These are phyloP conservation scores for Arizona elegans DNA, from an alignment of 2,113 vertebrate species.

Conservation along the genomic window DNA sequence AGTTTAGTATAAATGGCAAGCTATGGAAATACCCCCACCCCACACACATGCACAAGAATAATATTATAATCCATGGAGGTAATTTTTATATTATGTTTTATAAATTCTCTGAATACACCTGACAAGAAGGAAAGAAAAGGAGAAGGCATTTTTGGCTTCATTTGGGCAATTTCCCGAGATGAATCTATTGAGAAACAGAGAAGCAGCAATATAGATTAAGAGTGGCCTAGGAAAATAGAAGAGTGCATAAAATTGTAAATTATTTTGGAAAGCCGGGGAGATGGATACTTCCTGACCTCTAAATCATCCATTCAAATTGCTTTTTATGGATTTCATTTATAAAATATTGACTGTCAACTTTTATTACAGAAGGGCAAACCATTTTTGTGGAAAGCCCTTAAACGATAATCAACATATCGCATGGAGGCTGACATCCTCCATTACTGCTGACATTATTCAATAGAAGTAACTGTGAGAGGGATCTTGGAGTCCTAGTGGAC, in stretches of 20 bases:
- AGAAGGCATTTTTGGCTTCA: background rate
- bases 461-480: background rate
- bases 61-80: slow-evolving; percentile 16
- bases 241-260: slow-evolving; percentile 52
- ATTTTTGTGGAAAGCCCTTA: slow-evolving; percentile 66
- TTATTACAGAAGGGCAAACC: slow-evolving; percentile 68
- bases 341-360: slow-evolving; percentile 66
- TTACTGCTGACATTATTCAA: background rate
- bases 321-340: slow-evolving; percentile 61
- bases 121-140: background rate
- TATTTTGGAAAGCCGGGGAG: slow-evolving; percentile 60
- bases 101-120: slow-evolving; percentile 34
- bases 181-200: slow-evolving; percentile 55
- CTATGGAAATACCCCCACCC: background rate
- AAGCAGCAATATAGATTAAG: slow-evolving; percentile 60
- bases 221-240: slow-evolving; percentile 55
- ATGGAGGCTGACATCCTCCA: background rate
- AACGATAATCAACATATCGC: slow-evolving; percentile 49
- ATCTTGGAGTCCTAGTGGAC: background rate
- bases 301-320: slow-evolving; percentile 70
- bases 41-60: background rate
- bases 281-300: slow-evolving; percentile 74
- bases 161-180: background rate
- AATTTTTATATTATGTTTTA: slow-evolving; percentile 48
- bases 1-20: background rate